Conservation (phyloP, 1,140 invertebrate genomes). For the Nephila pilipes region DNA sequence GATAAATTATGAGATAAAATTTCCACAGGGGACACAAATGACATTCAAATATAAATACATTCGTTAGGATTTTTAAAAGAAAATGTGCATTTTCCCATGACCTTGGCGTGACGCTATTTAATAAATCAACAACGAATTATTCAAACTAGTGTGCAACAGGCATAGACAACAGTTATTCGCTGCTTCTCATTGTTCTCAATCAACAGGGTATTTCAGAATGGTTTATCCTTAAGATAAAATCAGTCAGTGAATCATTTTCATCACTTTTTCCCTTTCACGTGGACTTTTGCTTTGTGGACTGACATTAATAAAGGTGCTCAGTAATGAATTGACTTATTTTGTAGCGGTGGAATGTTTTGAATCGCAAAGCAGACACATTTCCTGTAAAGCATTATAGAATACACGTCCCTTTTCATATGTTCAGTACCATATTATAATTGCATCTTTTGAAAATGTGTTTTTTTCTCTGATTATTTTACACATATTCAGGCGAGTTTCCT, state of each 20-base stretch:
- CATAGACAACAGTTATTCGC: background rate
- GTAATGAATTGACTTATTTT: too few species aligned
- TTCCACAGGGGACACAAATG: background rate
- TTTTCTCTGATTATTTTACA: too few species aligned
- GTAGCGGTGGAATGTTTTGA: too few species aligned
- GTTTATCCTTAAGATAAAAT: conserved; percentile 18
- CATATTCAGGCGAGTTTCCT: too few species aligned
- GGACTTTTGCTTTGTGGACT: background rate
- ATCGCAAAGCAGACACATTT: too few species aligned
- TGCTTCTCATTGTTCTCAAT: conserved; percentile 12
- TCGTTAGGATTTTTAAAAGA: background rate
- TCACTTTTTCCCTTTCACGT: background rate
- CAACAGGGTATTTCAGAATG: conserved; percentile 3
- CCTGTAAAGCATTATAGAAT: too few species aligned
- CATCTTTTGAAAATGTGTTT: too few species aligned
- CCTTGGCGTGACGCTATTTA: background rate
- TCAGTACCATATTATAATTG: too few species aligned
- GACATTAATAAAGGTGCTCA: too few species aligned
- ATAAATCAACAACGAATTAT: background rate
- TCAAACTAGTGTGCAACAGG: background rate
- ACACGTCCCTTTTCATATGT: too few species aligned
- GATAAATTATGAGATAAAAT: too few species aligned
- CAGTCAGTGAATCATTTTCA: background rate
- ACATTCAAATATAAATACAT: too few species aligned
- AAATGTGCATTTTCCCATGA: conserved; percentile 7